Percentiles rank a stretch among this genome's conserved stretches.
These are phyloP conservation scores for Polydrusus tereticollis DNA, from an alignment of 2,888 invertebrate species.

Conservation along the genomic window DNA sequence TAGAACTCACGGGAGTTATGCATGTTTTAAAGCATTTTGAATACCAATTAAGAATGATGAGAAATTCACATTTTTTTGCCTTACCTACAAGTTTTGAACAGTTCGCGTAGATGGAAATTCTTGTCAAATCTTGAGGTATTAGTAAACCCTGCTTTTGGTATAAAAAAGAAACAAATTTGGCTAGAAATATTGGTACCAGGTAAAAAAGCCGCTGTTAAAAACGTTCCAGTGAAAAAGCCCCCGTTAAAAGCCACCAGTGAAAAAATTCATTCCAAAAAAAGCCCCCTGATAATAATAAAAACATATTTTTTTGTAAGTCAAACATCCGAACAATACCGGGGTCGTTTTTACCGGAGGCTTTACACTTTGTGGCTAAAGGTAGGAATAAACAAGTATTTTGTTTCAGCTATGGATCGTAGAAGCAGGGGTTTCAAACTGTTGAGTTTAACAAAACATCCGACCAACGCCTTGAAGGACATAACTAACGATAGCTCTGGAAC, in stretches of 20 bases:
- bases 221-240: no score
- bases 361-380: constrained; percentile 23
- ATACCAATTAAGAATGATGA: not conserved
- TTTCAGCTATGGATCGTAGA: constrained; percentile 31
- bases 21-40: not conserved
- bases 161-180: no score
- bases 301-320: no score
- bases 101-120: no score
- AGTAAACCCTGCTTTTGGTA: no score
- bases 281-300: no score
- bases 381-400: constrained; percentile 23
- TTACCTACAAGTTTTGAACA: not conserved
- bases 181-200: no score
- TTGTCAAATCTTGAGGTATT: no score
- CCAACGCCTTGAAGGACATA: constrained; percentile 25
- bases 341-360: constrained; percentile 12
- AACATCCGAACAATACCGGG: not conserved
- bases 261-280: no score
- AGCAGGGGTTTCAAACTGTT: constrained; percentile 28
- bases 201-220: no score
- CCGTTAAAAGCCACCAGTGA: no score
- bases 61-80: not conserved
- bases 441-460: constrained; percentile 30
- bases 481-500: constrained; percentile 27
- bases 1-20: not conserved